Evolutionary conservation across 2,113 vertebrate species (phyloP).

Genomic region (Gorsachius goisagi): DNA sequence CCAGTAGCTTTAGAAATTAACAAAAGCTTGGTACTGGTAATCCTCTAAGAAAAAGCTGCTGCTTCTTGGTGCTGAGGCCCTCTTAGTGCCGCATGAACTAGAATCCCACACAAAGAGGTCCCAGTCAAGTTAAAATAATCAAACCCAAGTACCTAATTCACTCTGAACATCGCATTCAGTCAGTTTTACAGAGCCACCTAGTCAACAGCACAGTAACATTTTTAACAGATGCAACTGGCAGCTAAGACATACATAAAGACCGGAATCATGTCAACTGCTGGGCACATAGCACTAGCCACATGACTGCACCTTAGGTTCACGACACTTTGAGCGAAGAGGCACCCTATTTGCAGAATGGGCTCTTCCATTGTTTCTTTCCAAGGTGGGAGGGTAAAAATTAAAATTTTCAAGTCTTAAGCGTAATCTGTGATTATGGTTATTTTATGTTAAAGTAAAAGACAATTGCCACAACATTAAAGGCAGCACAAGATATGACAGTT

Average conservation of each 20-base stretch:
- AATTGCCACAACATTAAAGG: background rate
- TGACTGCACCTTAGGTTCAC: background rate
- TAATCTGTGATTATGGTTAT: background rate
- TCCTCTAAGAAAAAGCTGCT: background rate
- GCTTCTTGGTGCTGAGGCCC: background rate
- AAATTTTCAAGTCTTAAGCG: background rate
- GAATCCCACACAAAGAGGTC: background rate
- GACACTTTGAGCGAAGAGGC: background rate
- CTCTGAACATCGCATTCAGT: background rate
- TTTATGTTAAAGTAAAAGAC: background rate
- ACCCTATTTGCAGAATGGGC: background rate
- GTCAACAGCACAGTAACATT: background rate
- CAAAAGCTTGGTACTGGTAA: background rate
- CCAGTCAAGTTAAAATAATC: background rate
- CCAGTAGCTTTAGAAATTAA: background rate
- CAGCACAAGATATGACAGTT: background rate
- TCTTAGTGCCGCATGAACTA: background rate
- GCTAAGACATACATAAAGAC: fast-evolving
- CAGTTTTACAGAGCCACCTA: background rate
- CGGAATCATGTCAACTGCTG: background rate
- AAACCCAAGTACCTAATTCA: background rate
- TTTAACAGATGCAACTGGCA: background rate
- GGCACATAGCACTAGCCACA: background rate
- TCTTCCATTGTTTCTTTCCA: background rate
- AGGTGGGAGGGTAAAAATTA: background rate